Evolutionary conservation across 2,888 invertebrate species (phyloP), one percentile per base, ranked within the genome.

Genomic region (Elysia crispata): DNA sequence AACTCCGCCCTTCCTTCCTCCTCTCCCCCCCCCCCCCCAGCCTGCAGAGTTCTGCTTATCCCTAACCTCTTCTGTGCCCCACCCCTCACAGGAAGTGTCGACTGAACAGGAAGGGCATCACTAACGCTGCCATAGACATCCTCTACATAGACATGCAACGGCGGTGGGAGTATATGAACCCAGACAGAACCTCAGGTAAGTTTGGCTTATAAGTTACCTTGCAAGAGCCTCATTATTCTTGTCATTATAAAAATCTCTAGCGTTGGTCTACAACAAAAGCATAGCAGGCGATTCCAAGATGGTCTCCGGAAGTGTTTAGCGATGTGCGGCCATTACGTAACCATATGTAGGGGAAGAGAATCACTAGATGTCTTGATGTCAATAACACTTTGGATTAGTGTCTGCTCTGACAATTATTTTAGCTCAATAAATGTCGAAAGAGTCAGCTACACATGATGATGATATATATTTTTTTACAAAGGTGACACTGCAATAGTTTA

Each of bases 121-220:
- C 87, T 0, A 90, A 88, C 82, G 91, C 91, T 1, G 85, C 88
- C 1, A 85, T 91, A 6, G 91, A 91, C 82, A 90, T 91, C 70
- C 83, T 91, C 77, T 91, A 86, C 83, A 91, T 91, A 57, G 91
- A 91, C 77, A 85, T 91, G 83, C 90, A 90, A 81, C 83, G 90
- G 25, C 87, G 88, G 49, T 91, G 90, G 90, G 91, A 90, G 60
- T 88, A 89, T 76, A 84, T 88, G 77, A 90, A 89, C 78, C 87
- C 87, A 0, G 90, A 90, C 30, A 86, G 87, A 73, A 87, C 88
- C 1, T 83, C 88, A 77, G 89, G 89, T 89, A 81, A 74, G 77
- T 76, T 25, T 0, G 13, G 28, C 5, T n/a, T 41, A 8, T 1
- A 72, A 72, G 11, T n/a, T 30, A n/a, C 25, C 64, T 41, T 23